Conservation (phyloP, 2,888 invertebrate genomes). For the Thera obeliscata region DNA sequence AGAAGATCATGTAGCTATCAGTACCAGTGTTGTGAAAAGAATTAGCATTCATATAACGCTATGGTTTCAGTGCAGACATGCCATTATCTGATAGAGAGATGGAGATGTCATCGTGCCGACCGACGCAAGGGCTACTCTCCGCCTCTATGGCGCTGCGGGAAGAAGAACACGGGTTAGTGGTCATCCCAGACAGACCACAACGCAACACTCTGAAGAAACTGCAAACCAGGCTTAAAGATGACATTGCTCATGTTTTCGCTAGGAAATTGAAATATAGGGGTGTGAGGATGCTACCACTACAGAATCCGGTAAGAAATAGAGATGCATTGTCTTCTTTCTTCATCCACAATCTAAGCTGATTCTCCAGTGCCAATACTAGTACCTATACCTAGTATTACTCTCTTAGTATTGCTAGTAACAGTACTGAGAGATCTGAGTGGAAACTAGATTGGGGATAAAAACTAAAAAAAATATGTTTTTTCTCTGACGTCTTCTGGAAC, state of each 20-base stretch:
- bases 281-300: conserved; percentile 44
- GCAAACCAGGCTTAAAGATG: conserved; percentile 49
- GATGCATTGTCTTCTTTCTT: background rate
- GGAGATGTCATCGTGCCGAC: conserved; percentile 20
- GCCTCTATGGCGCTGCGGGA: conserved; percentile 12
- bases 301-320: conserved; percentile 43
- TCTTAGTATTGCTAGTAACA: too few species aligned
- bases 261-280: conserved; percentile 69
- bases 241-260: conserved; percentile 48
- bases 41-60: background rate
- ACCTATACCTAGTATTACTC: too few species aligned
- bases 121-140: conserved; percentile 5
- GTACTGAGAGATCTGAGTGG: too few species aligned
- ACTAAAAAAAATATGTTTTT: too few species aligned
- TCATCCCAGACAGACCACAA: conserved; percentile 34
- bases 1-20: too few species aligned
- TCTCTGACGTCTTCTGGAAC: too few species aligned
- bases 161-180: conserved; percentile 8
- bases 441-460: too few species aligned
- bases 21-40: too few species aligned
- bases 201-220: conserved; percentile 58
- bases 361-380: too few species aligned
- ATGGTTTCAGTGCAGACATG: conserved; percentile 15
- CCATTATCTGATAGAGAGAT: conserved; percentile 22
- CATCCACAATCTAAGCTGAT: too few species aligned